Base-by-base conservation (phyloP, 2,797 vertebrate species). In the Chromis chromis region DNA sequence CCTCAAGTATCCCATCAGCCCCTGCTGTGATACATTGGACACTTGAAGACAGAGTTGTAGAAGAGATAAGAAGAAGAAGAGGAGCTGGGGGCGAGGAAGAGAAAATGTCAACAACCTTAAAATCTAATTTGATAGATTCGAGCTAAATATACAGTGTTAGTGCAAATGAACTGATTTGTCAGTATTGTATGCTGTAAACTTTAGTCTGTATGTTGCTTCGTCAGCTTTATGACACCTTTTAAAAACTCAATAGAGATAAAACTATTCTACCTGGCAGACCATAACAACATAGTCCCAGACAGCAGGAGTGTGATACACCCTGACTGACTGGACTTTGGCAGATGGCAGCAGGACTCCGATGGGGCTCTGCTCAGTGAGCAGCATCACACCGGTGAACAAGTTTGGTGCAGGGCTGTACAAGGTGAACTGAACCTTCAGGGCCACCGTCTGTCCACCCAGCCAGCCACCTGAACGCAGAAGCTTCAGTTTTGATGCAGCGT, bases 51-150 rank as follows among this genome's bases (percentile, higher is more conserved):
- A 92, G 27, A 95, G 66, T 64, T 93, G 92, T 66, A 92, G 64
- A 57, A 96, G 64, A 70, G 78, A 90, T 42, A 96, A 63, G 11
- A 86, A 28, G 65, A 96, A 89, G 81, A 95, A 94, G 55, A 93
- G 24, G 36, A 96, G 79, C 96, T 97, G 81, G 28, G 66, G 40
- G n/a, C 36, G 61, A 64, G 3, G 24, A 71, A 59, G 42, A 25
- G 9, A 13, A 81, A 54, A 9, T 54, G 6, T 27, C 13, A 52
- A 14, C 24, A 53, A 53, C 22, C 13, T 3, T 28, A 50, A 50
- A 24, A 50, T 4, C 1, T 13, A 19, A 46, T n/a, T 19, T 6
- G 16, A 44, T 17, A n/a, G 14, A 19, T 17, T 2, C 17, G 40
- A 44, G 17, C 16, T 11, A 46, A 31, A 31, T 31, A 31, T 31